phyloP scores from a whole-genome alignment of 2,888 invertebrate species.

The Ochropacha duplaris region DNA sequence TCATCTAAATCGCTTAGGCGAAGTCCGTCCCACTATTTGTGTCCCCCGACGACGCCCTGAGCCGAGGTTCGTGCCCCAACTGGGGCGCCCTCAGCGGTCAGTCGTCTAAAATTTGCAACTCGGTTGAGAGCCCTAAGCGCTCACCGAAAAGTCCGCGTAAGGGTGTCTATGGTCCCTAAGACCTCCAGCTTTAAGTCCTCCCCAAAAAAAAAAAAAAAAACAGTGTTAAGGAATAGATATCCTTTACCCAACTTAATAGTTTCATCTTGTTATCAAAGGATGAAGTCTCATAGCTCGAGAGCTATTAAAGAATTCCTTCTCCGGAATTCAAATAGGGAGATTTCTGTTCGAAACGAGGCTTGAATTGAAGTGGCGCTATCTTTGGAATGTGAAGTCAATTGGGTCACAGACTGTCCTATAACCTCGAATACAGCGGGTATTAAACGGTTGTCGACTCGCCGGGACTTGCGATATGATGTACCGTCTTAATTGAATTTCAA shows the following conservation, averaged over 20 bases:
- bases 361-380: conserved; percentile 11
- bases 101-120: too few relatives aligned
- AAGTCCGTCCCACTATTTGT: too few relatives aligned
- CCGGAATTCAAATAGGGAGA: not conserved
- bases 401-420: conserved; percentile 16
- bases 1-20: too few relatives aligned
- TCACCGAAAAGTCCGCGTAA: too few relatives aligned
- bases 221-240: too few relatives aligned
- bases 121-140: too few relatives aligned
- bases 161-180: too few relatives aligned
- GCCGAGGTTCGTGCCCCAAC: too few relatives aligned
- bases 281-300: not conserved
- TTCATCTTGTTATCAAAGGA: not conserved
- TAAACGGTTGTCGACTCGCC: conserved; percentile 36
- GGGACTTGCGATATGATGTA: conserved; percentile 32
- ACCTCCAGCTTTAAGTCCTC: too few relatives aligned
- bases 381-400: conserved; percentile 28
- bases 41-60: too few relatives aligned
- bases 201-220: too few relatives aligned
- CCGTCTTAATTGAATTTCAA: not conserved
- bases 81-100: too few relatives aligned
- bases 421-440: conserved; percentile 16
- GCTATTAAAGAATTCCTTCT: not conserved
- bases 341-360: not conserved
- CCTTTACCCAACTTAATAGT: not conserved